Evolutionary conservation across 2,797 vertebrate genomes (phyloP).

Genomic region (Ibycter americanus): DNA sequence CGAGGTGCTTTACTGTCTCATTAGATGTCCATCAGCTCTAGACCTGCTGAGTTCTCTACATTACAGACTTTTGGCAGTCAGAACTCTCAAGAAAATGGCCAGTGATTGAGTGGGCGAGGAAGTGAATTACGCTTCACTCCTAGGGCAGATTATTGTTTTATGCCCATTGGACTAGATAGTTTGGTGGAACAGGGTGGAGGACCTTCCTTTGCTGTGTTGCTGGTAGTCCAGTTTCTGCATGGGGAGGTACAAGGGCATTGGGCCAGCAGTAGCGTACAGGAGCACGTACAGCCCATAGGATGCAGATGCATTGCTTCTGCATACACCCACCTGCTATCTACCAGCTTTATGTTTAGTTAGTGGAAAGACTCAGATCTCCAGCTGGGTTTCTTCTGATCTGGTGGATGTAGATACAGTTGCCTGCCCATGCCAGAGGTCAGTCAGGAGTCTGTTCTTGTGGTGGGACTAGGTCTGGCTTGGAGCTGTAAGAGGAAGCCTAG

Average conservation of each 20-base stretch:
- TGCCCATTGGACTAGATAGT: background rate
- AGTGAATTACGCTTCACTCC: background rate
- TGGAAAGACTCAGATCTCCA: fast-evolving
- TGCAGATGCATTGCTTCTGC: background rate
- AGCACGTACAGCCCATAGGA: fast-evolving
- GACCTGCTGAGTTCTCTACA: background rate
- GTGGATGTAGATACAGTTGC: background rate
- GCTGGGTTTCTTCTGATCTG: background rate
- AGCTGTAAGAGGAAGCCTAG: background rate
- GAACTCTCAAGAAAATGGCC: background rate
- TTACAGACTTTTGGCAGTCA: background rate
- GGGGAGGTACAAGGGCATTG: background rate
- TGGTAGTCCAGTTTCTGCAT: background rate
- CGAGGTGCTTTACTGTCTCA: background rate
- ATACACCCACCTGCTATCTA: background rate
- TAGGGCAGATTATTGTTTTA: background rate
- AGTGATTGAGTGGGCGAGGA: background rate
- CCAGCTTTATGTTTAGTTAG: background rate
- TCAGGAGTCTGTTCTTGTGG: background rate
- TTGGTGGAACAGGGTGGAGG: background rate
- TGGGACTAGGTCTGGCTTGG: background rate
- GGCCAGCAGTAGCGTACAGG: too few species aligned
- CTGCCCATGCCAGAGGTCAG: background rate
- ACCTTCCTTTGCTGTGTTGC: background rate
- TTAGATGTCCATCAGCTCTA: background rate